These are phyloP conservation scores for Scomberomorus guttatus DNA, from an alignment of 2,797 vertebrate genomes.

Conservation along the genomic window DNA sequence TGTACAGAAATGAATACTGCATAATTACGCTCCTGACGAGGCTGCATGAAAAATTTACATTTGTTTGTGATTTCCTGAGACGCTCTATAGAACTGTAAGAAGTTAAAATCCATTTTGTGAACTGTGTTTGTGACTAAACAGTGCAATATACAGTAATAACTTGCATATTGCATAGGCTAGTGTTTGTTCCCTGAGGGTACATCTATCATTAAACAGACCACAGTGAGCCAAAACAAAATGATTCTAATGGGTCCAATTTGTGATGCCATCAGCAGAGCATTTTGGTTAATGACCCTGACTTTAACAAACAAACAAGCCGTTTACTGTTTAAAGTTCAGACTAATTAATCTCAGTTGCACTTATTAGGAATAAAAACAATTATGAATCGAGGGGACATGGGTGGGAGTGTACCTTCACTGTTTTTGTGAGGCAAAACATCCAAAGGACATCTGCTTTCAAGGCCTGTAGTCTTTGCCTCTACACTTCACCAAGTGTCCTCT, in stretches of 20 bases:
- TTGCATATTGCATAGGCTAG: neutral
- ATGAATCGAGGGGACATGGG: neutral
- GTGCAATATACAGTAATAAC: neutral
- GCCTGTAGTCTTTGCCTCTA: no score
- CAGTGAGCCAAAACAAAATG: slow-evolving; percentile 4
- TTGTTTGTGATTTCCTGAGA: no score
- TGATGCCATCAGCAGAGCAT: slow-evolving; percentile 14
- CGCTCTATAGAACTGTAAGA: no score
- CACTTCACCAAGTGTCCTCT: no score
- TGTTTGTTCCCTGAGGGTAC: neutral
- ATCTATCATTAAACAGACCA: slow-evolving; percentile 9
- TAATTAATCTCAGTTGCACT: slow-evolving; percentile 33
- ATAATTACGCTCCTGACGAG: no score
- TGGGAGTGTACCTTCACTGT: neutral
- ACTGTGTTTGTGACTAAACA: neutral
- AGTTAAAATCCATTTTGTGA: neutral
- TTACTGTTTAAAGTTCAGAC: slow-evolving; percentile 12
- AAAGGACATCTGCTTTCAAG: neutral
- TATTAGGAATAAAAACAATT: neutral
- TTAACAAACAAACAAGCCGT: slow-evolving; percentile 11
- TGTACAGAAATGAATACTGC: neutral
- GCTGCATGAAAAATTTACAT: no score
- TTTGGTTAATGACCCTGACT: slow-evolving; percentile 11
- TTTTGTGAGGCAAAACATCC: neutral
- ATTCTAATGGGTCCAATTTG: slow-evolving; percentile 24